Percentiles rank a stretch among this genome's conserved stretches.
Evolutionary conservation across 2,797 vertebrate genomes (phyloP).

Genomic region (Molossus molossus): DNA sequence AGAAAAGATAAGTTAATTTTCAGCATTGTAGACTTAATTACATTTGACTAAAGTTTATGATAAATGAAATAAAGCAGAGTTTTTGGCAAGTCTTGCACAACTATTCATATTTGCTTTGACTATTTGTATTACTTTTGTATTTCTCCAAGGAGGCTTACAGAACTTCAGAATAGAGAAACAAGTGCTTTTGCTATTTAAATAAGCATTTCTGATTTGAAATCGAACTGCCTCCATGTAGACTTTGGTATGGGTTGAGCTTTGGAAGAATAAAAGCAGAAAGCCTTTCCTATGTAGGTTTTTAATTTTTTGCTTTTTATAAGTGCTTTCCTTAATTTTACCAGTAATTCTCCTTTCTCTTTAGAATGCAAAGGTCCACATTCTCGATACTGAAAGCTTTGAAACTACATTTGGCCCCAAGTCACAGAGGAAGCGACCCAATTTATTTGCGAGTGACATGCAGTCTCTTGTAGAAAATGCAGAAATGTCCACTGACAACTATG

Average conservation of each 20-base stretch:
- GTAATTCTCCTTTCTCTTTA: slow-evolving; percentile 84
- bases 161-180: slow-evolving; percentile 72
- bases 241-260: background rate
- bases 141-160: slow-evolving; percentile 74
- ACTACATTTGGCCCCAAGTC: slow-evolving; percentile 98
- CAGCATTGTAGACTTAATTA: slow-evolving; percentile 79
- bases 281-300: background rate
- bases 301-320: background rate
- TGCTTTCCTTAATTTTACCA: slow-evolving; percentile 50
- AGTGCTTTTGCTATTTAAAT: slow-evolving; percentile 62
- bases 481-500: slow-evolving; percentile 91
- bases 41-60: slow-evolving; percentile 80
- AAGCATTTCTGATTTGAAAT: slow-evolving; percentile 27
- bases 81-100: slow-evolving; percentile 76
- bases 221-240: background rate
- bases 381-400: slow-evolving; percentile 98
- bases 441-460: slow-evolving; percentile 93
- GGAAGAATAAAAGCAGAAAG: background rate
- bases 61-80: slow-evolving; percentile 82
- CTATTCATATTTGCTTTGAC: slow-evolving; percentile 69
- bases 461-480: slow-evolving; percentile 94
- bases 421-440: slow-evolving; percentile 96
- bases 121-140: slow-evolving; percentile 80
- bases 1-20: slow-evolving; percentile 87
- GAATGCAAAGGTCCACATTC: slow-evolving; percentile 98